Percentiles rank a stretch among this genome's conserved stretches.
phyloP scores from a whole-genome alignment of 2,797 vertebrate species.

The Gorsachius magnificus region DNA sequence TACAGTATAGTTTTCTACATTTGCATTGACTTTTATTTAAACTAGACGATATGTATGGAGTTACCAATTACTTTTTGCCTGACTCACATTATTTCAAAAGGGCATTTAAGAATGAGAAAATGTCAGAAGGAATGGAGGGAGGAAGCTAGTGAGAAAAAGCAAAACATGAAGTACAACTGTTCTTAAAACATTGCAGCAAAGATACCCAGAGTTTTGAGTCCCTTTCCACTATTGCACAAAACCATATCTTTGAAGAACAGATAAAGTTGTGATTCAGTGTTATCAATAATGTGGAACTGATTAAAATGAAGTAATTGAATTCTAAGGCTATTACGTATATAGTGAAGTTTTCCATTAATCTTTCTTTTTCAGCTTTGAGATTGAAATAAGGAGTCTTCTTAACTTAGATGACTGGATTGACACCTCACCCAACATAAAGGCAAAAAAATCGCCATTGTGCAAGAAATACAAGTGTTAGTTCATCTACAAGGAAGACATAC shows the following conservation, averaged over 20 bases:
- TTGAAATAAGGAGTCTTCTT: slow-evolving; percentile 50
- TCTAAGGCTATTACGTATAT: slow-evolving; percentile 46
- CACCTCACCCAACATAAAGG: slow-evolving; percentile 19
- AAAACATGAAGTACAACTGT: background rate
- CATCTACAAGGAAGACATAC: background rate
- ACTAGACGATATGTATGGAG: background rate
- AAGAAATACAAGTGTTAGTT: background rate
- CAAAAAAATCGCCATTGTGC: background rate
- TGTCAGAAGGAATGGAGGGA: background rate
- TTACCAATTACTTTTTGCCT: slow-evolving; percentile 27
- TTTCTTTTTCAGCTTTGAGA: slow-evolving; percentile 46
- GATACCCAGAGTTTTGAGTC: background rate
- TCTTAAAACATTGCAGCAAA: background rate
- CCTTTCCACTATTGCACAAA: slow-evolving; percentile 1
- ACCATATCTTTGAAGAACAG: slow-evolving; percentile 44
- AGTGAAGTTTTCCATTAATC: slow-evolving; percentile 48
- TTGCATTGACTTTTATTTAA: background rate
- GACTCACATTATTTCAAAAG: background rate
- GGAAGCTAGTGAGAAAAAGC: background rate
- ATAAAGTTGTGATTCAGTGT: slow-evolving; percentile 36
- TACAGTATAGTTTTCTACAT: background rate
- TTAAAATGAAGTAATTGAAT: slow-evolving; percentile 66
- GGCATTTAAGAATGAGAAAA: slow-evolving; percentile 26
- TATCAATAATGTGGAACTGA: slow-evolving; percentile 53
- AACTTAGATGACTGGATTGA: slow-evolving; percentile 26